Percentiles rank a stretch among this genome's conserved stretches.
These are phyloP conservation scores for Drosophila siamana DNA, from an alignment of 2,888 invertebrate species.

Conservation along the genomic window DNA sequence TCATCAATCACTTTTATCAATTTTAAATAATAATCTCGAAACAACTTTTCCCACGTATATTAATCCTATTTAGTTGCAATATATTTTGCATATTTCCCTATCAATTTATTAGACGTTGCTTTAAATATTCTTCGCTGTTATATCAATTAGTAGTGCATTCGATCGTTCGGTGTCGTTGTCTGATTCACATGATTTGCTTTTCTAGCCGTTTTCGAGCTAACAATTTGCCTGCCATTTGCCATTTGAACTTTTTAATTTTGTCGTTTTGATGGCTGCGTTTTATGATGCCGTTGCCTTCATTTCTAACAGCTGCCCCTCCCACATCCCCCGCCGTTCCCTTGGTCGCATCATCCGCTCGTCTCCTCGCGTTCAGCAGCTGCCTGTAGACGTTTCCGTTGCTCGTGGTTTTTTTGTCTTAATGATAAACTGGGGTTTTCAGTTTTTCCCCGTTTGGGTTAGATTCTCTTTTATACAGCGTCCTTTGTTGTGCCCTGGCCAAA, in stretches of 20 bases:
- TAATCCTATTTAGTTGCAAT: background rate
- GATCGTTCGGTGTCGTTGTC: conserved; percentile 27
- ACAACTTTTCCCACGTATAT: too few relatives aligned
- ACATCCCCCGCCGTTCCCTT: background rate
- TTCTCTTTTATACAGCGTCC: conserved; percentile 57
- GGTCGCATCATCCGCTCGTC: background rate
- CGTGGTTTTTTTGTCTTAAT: conserved; percentile 70
- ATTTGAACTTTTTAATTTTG: conserved; percentile 80
- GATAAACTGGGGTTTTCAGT: conserved; percentile 65
- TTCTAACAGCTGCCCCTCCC: conserved; percentile 32
- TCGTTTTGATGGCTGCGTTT: conserved; percentile 79
- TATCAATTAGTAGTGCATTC: conserved; percentile 31
- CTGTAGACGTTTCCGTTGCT: conserved; percentile 64
- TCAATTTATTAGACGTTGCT: background rate
- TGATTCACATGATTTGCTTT: conserved; percentile 32
- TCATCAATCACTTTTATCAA: too few relatives aligned
- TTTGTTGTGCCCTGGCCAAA: conserved; percentile 56
- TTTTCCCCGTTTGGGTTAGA: conserved; percentile 33
- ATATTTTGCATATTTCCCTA: background rate
- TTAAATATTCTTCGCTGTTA: background rate
- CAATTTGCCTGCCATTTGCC: conserved; percentile 74
- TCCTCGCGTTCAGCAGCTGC: conserved; percentile 37
- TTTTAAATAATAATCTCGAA: too few relatives aligned
- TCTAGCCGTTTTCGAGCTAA: conserved; percentile 54
- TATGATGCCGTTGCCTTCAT: conserved; percentile 73